phyloP scores from a whole-genome alignment of 2,888 invertebrate species.

The Meteorus colon region DNA sequence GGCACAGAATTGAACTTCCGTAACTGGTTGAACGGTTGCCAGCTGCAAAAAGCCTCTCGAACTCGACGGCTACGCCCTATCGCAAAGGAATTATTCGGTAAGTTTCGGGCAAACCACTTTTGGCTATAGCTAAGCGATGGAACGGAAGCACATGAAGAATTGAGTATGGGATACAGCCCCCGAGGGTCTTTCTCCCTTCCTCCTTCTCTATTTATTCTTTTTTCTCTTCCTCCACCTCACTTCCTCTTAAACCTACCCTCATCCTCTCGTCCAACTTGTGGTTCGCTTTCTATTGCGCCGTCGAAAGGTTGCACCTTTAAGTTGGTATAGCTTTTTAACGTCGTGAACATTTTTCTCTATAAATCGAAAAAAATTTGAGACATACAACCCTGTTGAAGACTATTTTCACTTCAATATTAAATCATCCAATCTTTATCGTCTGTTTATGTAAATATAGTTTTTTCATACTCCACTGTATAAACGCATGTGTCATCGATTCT shows the following conservation, averaged over 20 bases:
- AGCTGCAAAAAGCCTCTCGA: constrained; percentile 55
- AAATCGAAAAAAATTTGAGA: not conserved
- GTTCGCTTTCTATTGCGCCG: not conserved
- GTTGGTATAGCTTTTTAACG: not conserved
- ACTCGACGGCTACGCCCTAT: constrained; percentile 11
- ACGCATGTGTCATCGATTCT: not conserved
- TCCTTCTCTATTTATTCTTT: constrained; percentile 3
- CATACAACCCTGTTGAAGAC: not conserved
- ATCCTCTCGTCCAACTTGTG: not conserved
- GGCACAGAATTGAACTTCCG: constrained; percentile 61
- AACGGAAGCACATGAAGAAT: constrained; percentile 27
- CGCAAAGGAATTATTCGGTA: constrained; percentile 54
- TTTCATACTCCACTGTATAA: no score
- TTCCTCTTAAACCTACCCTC: not conserved
- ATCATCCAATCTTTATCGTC: not conserved
- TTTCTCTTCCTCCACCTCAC: not conserved
- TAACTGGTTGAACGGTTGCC: constrained; percentile 66
- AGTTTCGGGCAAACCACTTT: constrained; percentile 51
- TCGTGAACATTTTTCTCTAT: not conserved
- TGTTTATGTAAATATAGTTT: no score
- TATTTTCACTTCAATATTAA: not conserved
- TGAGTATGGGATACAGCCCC: constrained; percentile 8
- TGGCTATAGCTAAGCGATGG: constrained; percentile 34
- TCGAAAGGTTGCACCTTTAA: not conserved
- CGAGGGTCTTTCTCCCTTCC: not conserved